These are phyloP conservation scores for Sebastes vulpes DNA, from an alignment of 2,797 vertebrate species.

Conservation along the genomic window DNA sequence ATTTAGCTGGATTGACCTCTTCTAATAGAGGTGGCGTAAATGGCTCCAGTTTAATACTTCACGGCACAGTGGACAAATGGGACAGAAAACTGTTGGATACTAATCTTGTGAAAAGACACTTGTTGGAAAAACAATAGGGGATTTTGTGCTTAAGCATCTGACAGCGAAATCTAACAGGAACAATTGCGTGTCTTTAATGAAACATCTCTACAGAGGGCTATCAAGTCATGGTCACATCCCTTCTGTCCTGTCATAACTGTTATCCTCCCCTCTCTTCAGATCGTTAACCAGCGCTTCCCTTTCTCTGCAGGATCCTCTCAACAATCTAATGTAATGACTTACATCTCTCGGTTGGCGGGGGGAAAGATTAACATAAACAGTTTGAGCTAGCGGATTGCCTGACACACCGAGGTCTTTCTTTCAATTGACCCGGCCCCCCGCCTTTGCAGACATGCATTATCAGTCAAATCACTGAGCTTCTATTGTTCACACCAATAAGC, in stretches of 20 bases:
- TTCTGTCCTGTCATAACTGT: conserved; percentile 56
- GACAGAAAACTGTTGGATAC: conserved; percentile 8
- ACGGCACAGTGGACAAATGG: conserved; percentile 22
- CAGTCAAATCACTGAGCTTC: conserved; percentile 28
- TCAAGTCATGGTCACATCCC: conserved; percentile 42
- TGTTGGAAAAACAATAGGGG: conserved; percentile 15
- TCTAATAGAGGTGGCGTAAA: conserved; percentile 36
- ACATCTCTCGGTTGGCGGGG: conserved; percentile 10
- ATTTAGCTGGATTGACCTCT: conserved; percentile 49
- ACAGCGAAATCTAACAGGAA: conserved; percentile 49
- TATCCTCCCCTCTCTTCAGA: conserved; percentile 30
- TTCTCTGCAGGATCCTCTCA: conserved; percentile 26
- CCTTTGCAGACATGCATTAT: conserved; percentile 38
- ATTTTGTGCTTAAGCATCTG: conserved; percentile 9
- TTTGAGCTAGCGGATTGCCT: not conserved
- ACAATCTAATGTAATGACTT: conserved; percentile 44
- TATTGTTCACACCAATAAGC: conserved; percentile 16
- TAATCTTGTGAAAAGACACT: conserved; percentile 33
- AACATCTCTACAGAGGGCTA: conserved; percentile 31
- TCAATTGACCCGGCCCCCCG: conserved; percentile 16
- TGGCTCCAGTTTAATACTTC: conserved; percentile 41
- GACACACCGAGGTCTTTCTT: conserved; percentile 45
- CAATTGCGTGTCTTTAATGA: conserved; percentile 53
- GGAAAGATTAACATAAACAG: conserved; percentile 60
- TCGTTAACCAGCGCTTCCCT: conserved; percentile 32